Conservation (phyloP, 2,888 invertebrate species). For the Xanthostigma xanthostigma region DNA sequence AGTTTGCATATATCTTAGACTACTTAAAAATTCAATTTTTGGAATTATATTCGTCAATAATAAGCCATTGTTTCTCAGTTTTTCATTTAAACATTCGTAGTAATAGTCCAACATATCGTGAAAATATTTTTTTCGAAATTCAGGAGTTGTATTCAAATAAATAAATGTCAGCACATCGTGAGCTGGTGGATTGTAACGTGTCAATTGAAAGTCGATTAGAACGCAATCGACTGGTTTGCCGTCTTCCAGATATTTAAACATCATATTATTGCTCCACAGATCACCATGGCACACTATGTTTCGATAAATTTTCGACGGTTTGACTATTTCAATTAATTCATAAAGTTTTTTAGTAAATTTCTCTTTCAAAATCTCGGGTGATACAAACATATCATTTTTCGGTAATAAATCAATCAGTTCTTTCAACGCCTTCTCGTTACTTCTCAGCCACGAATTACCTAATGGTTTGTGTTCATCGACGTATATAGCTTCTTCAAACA, state of each 20-base stretch:
- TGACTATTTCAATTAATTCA: slow-evolving; percentile 13
- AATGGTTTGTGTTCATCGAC: slow-evolving; percentile 21
- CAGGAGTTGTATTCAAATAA: slow-evolving; percentile 34
- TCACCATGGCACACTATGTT: slow-evolving; percentile 45
- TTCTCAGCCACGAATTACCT: slow-evolving; percentile 19
- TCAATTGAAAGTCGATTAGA: slow-evolving; percentile 54
- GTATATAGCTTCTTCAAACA: slow-evolving; percentile 18
- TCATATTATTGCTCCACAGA: slow-evolving; percentile 47
- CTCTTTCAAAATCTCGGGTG: slow-evolving; percentile 12
- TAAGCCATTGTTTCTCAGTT: slow-evolving; percentile 24
- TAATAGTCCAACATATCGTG: slow-evolving; percentile 37
- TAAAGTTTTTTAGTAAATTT: slow-evolving; percentile 11
- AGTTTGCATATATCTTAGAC: too few relatives aligned
- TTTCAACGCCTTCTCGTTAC: slow-evolving; percentile 14
- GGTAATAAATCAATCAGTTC: slow-evolving; percentile 16
- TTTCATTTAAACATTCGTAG: slow-evolving; percentile 31
- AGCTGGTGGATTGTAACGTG: slow-evolving; percentile 46
- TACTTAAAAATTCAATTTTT: too few relatives aligned
- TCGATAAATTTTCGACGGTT: slow-evolving; percentile 24
- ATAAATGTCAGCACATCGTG: slow-evolving; percentile 43
- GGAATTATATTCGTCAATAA: too few relatives aligned
- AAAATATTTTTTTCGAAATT: slow-evolving; percentile 34
- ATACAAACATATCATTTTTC: slow-evolving; percentile 7
- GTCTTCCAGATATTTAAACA: slow-evolving; percentile 33
- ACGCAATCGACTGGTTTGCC: slow-evolving; percentile 37